Evolutionary conservation across 2,888 invertebrate species (phyloP), one percentile per base, ranked within the genome.

Genomic region (Lasioglossum malachurum): DNA sequence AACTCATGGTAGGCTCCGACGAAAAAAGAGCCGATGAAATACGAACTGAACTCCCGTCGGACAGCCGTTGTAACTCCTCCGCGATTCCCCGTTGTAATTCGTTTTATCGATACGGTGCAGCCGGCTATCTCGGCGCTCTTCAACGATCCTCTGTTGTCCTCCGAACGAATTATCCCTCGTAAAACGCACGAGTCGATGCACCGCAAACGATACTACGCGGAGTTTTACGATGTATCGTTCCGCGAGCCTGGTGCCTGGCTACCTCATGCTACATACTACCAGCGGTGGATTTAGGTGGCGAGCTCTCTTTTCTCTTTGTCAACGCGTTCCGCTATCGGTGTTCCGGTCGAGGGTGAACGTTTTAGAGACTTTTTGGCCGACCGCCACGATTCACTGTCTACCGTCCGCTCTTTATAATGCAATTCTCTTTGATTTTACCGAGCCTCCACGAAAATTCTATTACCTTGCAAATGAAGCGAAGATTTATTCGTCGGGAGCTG

Each of bases 121-220:
- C 35, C 60, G 8, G 80, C 60, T 60, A 73, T 75, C 14, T 38
- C 79, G 38, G 23, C 75, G 31, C 49, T 53, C 53, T 64, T 57
- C 35, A 74, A 67, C 57, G 38, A 76, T 38, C 76, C 74, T 49
- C 53, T 75, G 79, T 69, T 44, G 75, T 77, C 76, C 81, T 41
- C 31, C 76, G 31, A 79, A 85, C 85, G 79, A 87, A 87, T 87
- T 79, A 87, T 76, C 75, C 64, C 75, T 84, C 86, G 74, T 87
- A 87, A 87, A 87, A 84, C 72, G 72, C 57, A 71, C 60, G 75
- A 74, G 60, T 60, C 83, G 85, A 78, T 80, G 80, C 75, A 53
- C 75, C 78, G 75, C 78, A 38, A 78, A 74, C 67, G 69, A 69
- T 38, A 23, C 67, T 67, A 16, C 67, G 60, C 75, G 8, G 72